Evolutionary conservation across 2,113 vertebrate species (phyloP).

Genomic region (Zapus hudsonius): DNA sequence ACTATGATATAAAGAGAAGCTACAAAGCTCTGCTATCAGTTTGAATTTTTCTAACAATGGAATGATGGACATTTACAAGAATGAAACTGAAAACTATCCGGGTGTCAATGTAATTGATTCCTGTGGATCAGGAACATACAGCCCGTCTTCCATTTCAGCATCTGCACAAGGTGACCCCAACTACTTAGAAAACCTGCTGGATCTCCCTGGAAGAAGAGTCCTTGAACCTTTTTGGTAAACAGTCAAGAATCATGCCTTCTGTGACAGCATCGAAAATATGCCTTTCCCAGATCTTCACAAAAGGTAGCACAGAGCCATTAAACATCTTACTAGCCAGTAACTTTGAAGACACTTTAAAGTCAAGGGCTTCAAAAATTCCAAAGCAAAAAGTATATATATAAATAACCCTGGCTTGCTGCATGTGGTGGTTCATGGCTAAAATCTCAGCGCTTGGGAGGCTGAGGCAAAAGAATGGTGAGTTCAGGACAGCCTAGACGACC

Average conservation of each 20-base stretch:
- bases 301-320: not conserved
- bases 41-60: not conserved
- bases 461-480: not conserved
- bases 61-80: not conserved
- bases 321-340: not conserved
- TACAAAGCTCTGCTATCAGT: not conserved
- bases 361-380: slow-evolving; percentile 29
- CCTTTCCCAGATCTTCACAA: not conserved
- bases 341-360: slow-evolving; percentile 35
- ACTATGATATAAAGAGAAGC: not conserved
- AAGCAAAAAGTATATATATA: not conserved
- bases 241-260: not conserved
- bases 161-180: not conserved
- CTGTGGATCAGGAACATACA: not conserved
- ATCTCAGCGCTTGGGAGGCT: not conserved
- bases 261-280: not conserved
- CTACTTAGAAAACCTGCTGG: not conserved
- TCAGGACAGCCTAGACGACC: not conserved
- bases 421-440: not conserved
- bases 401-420: not conserved
- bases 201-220: not conserved
- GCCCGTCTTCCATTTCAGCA: not conserved
- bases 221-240: not conserved
- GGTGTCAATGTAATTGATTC: not conserved
- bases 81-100: not conserved